phyloP scores from a whole-genome alignment of 2,113 vertebrate species.

The Malurus melanocephalus region DNA sequence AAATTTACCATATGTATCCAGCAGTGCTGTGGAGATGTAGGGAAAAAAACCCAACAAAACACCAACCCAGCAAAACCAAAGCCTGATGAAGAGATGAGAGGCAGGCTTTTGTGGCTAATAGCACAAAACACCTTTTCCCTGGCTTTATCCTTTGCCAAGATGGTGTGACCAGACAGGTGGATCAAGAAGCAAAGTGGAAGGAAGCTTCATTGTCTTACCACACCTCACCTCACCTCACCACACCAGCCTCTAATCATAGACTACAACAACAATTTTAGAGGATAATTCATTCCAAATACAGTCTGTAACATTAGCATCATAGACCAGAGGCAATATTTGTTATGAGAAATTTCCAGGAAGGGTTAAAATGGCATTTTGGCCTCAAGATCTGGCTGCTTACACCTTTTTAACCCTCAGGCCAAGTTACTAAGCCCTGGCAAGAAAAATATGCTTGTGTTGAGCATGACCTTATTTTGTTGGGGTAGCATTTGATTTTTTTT shows the following conservation, averaged over 20 bases:
- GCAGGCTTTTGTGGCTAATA: neutral
- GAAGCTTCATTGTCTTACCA: neutral
- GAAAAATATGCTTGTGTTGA: neutral
- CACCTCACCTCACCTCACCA: neutral
- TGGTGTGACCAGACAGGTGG: neutral
- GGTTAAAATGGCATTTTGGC: neutral
- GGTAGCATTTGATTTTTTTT: neutral
- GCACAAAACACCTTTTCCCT: neutral
- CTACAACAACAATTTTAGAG: neutral
- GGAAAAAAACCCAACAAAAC: accelerated
- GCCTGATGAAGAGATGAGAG: neutral
- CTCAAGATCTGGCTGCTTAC: neutral
- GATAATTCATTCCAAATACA: neutral
- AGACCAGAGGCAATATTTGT: neutral
- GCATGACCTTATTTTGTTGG: conserved; percentile 2
- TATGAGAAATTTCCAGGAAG: neutral
- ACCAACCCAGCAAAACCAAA: neutral
- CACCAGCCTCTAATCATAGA: neutral
- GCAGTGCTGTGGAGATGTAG: neutral
- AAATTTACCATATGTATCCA: neutral
- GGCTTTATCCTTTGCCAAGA: neutral
- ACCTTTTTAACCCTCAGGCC: neutral
- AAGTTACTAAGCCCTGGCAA: neutral
- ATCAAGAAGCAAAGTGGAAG: neutral
- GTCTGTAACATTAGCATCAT: neutral